Percentiles rank a stretch among this genome's conserved stretches.
These are phyloP conservation scores for Menura novaehollandiae DNA, from an alignment of 2,113 vertebrate species.

Conservation along the genomic window DNA sequence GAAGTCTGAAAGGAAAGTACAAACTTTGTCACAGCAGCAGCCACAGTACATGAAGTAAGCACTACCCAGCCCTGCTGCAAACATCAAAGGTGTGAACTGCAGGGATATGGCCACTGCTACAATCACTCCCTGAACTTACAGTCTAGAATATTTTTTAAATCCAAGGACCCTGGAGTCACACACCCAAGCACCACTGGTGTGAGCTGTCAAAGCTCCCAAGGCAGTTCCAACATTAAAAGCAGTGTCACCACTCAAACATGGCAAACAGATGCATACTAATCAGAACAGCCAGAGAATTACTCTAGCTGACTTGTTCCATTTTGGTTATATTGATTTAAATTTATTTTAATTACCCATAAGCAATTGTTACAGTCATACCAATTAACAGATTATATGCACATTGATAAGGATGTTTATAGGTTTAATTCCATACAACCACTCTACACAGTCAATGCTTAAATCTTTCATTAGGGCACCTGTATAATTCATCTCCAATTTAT, in stretches of 20 bases:
- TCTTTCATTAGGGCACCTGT: neutral
- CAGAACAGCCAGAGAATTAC: neutral
- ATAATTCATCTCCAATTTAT: neutral
- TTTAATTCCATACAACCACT: neutral
- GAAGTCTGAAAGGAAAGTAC: slow-evolving; percentile 80
- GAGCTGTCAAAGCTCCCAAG: neutral
- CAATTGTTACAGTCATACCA: neutral
- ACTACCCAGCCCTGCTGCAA: neutral
- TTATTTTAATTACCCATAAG: neutral
- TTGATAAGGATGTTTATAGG: neutral
- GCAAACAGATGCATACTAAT: neutral
- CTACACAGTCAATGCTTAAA: neutral
- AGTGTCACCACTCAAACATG: neutral
- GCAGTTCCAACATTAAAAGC: neutral
- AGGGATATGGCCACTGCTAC: neutral
- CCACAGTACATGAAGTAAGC: neutral
- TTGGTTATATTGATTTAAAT: neutral
- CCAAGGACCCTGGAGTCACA: neutral
- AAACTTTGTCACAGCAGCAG: neutral
- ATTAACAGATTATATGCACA: neutral
- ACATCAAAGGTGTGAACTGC: neutral
- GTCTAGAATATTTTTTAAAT: neutral
- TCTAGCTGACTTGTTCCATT: neutral
- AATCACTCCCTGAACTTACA: neutral
- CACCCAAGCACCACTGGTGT: neutral